Evolutionary conservation across 2,797 vertebrate species (phyloP).

Genomic region (Dromococcyx pavoninus): DNA sequence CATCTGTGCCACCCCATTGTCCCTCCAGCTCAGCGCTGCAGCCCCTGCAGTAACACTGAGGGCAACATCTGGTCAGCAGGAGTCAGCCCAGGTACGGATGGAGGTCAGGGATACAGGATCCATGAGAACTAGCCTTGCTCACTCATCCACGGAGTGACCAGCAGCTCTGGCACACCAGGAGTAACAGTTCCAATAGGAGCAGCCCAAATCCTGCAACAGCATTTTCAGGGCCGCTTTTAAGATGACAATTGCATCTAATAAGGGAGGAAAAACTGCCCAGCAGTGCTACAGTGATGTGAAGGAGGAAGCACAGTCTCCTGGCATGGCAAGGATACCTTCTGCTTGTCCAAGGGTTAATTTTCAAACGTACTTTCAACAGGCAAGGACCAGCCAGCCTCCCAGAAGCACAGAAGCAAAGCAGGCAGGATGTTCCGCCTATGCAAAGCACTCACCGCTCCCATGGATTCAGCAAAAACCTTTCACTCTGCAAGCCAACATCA

Average conservation of each 20-base stretch:
- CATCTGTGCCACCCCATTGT: slow-evolving; percentile 4
- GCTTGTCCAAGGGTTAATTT: neutral
- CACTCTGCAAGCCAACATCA: neutral
- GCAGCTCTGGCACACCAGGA: neutral
- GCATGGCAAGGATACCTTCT: neutral
- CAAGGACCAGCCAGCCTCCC: neutral
- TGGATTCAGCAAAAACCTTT: neutral
- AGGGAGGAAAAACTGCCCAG: neutral
- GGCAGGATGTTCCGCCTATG: neutral
- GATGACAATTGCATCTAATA: neutral
- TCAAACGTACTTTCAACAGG: neutral
- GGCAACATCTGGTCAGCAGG: neutral
- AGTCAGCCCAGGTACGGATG: accelerated
- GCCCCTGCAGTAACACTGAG: neutral
- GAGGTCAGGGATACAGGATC: neutral
- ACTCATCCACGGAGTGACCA: accelerated
- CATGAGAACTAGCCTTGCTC: neutral
- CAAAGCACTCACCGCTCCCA: neutral
- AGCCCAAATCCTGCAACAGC: neutral
- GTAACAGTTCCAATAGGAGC: neutral
- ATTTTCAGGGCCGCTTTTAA: neutral
- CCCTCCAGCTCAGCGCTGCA: neutral
- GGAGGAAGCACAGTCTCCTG: neutral
- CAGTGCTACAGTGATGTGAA: accelerated
- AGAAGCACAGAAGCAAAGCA: neutral